Percentiles rank a stretch among this genome's conserved stretches.
phyloP scores from a whole-genome alignment of 2,888 invertebrate genomes.

The Drosophila buzzatii region DNA sequence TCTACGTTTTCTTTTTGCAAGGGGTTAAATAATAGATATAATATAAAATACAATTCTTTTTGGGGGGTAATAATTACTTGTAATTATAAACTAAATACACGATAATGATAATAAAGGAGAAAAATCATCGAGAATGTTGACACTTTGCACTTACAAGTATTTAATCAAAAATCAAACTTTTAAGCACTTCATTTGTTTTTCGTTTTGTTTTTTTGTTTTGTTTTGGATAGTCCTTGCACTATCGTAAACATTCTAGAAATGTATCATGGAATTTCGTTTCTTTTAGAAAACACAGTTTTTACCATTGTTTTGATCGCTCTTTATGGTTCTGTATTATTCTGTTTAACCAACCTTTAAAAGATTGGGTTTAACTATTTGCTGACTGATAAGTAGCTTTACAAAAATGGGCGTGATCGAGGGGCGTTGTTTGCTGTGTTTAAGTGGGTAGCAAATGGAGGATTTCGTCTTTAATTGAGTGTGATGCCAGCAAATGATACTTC shows the following conservation, averaged over 20 bases:
- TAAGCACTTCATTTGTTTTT: slow-evolving; percentile 37
- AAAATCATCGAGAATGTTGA: slow-evolving; percentile 72
- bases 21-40: slow-evolving; percentile 55
- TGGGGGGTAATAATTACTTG: slow-evolving; percentile 50
- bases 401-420: slow-evolving; percentile 53
- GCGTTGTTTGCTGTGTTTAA: slow-evolving; percentile 30
- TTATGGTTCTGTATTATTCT: slow-evolving; percentile 26
- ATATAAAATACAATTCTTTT: slow-evolving; percentile 50
- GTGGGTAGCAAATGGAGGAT: slow-evolving; percentile 11
- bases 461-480: slow-evolving; percentile 82
- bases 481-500: slow-evolving; percentile 85
- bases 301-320: slow-evolving; percentile 27
- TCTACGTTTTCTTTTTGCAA: slow-evolving; percentile 21
- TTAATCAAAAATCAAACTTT: slow-evolving; percentile 56
- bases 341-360: slow-evolving; percentile 49
- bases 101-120: slow-evolving; percentile 44
- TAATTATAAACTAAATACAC: slow-evolving; percentile 61
- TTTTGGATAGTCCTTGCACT: slow-evolving; percentile 27
- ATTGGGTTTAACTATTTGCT: slow-evolving; percentile 36
- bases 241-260: slow-evolving; percentile 46
- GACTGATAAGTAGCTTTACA: slow-evolving; percentile 53
- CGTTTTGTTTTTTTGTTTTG: neutral
- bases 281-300: slow-evolving; percentile 45
- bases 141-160: slow-evolving; percentile 70
- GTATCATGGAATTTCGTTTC: slow-evolving; percentile 55